Evolutionary conservation across 2,113 vertebrate genomes (phyloP).

Genomic region (Willisornis vidua): DNA sequence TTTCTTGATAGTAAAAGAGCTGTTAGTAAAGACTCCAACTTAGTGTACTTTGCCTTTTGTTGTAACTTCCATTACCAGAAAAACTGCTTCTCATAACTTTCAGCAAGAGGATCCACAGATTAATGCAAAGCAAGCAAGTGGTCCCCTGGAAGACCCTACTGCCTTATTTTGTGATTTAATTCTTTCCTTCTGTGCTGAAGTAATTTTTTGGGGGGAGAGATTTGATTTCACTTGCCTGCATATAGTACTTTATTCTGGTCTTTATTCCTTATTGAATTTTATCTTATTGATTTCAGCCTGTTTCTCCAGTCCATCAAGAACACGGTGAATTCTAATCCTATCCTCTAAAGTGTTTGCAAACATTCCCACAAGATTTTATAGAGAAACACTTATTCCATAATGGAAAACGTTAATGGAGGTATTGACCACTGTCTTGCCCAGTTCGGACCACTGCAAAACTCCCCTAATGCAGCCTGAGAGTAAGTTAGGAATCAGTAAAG

Average conservation of each 20-base stretch:
- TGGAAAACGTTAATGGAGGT: background rate
- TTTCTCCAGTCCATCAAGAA: background rate
- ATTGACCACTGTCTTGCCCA: background rate
- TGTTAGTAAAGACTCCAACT: background rate
- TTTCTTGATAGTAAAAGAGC: background rate
- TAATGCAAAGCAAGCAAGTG: background rate
- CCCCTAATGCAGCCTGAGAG: background rate
- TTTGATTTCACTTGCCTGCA: background rate
- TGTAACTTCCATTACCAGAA: background rate
- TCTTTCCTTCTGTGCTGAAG: background rate
- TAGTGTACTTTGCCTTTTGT: background rate
- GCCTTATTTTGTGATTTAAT: background rate
- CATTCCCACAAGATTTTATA: background rate
- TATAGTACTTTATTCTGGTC: background rate
- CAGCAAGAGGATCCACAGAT: background rate
- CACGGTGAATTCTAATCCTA: background rate
- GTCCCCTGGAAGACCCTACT: background rate
- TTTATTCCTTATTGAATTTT: background rate
- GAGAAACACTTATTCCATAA: background rate
- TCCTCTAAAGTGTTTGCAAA: background rate
- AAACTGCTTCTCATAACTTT: fast-evolving
- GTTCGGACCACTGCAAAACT: background rate
- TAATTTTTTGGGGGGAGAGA: background rate
- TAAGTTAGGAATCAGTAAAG: background rate
- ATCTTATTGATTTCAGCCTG: background rate